Conservation (phyloP, 2,888 invertebrate species). For the Kryphioiulus occultus region DNA sequence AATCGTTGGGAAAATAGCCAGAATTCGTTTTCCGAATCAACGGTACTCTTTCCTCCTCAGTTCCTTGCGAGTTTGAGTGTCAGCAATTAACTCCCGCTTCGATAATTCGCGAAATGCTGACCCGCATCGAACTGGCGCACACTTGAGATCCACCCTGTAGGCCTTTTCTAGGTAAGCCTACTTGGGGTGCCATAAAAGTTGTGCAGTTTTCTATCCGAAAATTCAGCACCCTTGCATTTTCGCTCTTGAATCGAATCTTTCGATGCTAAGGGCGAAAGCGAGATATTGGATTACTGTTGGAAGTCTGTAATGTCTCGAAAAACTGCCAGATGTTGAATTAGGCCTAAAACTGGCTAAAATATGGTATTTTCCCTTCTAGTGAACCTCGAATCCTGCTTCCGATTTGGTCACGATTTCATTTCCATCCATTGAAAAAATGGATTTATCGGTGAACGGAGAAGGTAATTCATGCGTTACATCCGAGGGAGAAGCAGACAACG, state of each 20-base stretch:
- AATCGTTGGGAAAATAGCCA: background rate
- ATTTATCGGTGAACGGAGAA: conserved; percentile 28
- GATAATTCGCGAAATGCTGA: background rate
- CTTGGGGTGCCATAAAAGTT: background rate
- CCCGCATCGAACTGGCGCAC: background rate
- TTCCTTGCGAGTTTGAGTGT: background rate
- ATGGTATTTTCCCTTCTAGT: background rate
- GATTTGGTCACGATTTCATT: background rate
- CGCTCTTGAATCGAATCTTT: no score
- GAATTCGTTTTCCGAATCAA: background rate
- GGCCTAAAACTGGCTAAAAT: background rate
- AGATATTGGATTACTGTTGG: no score
- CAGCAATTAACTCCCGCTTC: background rate
- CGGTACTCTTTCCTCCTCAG: background rate
- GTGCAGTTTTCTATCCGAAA: background rate
- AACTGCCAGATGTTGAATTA: no score
- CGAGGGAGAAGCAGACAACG: background rate
- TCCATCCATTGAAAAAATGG: background rate
- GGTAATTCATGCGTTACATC: background rate
- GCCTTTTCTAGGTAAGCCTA: background rate
- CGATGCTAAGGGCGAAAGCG: no score
- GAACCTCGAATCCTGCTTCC: background rate
- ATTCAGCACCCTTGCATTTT: background rate
- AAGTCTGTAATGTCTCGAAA: no score
- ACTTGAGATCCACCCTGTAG: background rate